A percentile compares a stretch with the other conserved stretches of the same genome.
Evolutionary conservation across 2,888 invertebrate species (phyloP).

Genomic region (Temnothorax rugatulus): DNA sequence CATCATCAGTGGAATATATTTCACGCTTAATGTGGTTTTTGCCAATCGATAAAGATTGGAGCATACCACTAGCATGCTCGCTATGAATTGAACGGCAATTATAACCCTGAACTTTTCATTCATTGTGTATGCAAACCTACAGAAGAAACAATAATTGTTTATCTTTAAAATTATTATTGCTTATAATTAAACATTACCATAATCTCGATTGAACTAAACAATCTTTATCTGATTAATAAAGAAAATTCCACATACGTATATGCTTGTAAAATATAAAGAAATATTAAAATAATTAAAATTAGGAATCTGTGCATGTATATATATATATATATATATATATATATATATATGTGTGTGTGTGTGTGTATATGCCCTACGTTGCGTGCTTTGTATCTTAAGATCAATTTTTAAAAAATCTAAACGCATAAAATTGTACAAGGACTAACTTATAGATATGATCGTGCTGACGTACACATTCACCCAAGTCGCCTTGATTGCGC

Average conservation of each 20-base stretch:
- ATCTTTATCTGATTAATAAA: neutral
- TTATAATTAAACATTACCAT: neutral
- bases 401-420: neutral
- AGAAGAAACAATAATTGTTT: neutral
- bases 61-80: slow-evolving; percentile 66
- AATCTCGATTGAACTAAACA: neutral
- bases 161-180: neutral
- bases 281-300: neutral
- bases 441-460: slow-evolving; percentile 34
- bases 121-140: slow-evolving; percentile 45
- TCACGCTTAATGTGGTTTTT: neutral
- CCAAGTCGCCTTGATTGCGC: slow-evolving; percentile 2
- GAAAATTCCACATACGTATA: neutral
- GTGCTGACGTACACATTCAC: slow-evolving; percentile 27
- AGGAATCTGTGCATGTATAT: neutral
- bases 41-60: slow-evolving; percentile 65
- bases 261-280: neutral
- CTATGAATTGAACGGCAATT: slow-evolving; percentile 61
- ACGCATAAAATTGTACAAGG: neutral
- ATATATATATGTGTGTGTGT: too few relatives aligned
- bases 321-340: too few relatives aligned
- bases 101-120: slow-evolving; percentile 58
- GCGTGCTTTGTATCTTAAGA: neutral
- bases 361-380: neutral
- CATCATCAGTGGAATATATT: slow-evolving; percentile 52